Evolutionary conservation across 2,113 vertebrate genomes (phyloP).

Genomic region (Onychostruthus taczanowskii): DNA sequence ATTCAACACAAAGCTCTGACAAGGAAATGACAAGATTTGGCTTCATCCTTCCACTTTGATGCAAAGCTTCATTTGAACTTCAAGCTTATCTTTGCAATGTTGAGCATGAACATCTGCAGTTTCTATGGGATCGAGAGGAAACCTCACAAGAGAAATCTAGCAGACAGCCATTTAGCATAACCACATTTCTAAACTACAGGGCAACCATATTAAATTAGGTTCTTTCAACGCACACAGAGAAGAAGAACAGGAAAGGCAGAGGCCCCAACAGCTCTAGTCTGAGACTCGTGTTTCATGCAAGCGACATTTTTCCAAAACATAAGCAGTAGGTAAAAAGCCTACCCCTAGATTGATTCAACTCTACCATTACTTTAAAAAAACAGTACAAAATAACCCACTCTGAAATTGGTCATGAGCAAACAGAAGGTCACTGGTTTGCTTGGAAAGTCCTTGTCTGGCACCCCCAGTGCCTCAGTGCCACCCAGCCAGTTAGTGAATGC

Average conservation of each 20-base stretch:
- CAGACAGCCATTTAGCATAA: not conserved
- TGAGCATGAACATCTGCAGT: conserved; percentile 25
- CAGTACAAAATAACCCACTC: not conserved
- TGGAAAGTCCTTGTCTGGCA: not conserved
- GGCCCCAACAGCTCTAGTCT: not conserved
- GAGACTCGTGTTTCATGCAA: not conserved
- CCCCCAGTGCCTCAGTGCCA: not conserved
- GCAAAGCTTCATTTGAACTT: conserved; percentile 31
- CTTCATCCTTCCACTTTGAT: conserved; percentile 3
- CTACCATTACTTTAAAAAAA: not conserved
- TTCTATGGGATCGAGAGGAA: conserved; percentile 8
- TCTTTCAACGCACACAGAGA: not conserved
- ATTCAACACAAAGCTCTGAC: not conserved
- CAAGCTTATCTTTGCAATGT: not conserved
- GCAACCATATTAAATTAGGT: not conserved
- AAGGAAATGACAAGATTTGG: not conserved
- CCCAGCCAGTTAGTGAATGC: rapidly evolving
- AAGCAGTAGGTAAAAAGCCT: not conserved
- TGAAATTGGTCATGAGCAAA: rapidly evolving
- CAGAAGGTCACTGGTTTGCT: not conserved
- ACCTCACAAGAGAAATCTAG: not conserved
- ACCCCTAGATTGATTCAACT: not conserved
- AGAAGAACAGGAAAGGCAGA: conserved; percentile 48
- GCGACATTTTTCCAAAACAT: not conserved
- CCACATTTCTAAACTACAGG: not conserved